Evolutionary conservation across 2,888 invertebrate species (phyloP).

Genomic region (Argyresthia goedartella): DNA sequence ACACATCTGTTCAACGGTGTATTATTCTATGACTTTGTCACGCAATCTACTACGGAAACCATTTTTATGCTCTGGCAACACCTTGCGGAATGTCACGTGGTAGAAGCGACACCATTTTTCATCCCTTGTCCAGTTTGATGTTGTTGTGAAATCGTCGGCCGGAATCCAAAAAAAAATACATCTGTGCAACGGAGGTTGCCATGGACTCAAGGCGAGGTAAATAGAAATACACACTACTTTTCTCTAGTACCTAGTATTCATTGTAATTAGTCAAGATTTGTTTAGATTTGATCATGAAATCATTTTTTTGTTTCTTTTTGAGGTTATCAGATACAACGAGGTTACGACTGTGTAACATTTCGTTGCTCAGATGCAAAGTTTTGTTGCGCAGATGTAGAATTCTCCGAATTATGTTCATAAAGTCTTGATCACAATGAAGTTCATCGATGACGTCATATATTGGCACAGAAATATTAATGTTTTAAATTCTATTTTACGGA

Average conservation of each 20-base stretch:
- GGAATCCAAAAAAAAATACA: background rate
- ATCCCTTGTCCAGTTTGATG: background rate
- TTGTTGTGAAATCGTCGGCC: background rate
- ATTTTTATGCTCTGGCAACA: background rate
- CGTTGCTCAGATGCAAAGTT: background rate
- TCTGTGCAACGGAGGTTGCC: background rate
- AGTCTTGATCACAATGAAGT: background rate
- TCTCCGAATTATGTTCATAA: too few relatives aligned
- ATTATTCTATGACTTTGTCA: background rate
- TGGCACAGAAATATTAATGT: too few relatives aligned
- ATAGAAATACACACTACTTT: background rate
- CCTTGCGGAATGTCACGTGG: background rate
- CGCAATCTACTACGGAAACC: background rate
- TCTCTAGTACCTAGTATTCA: background rate
- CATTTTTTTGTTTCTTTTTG: background rate
- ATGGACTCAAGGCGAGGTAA: background rate
- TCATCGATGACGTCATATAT: background rate
- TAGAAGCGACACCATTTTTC: background rate
- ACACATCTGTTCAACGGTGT: background rate
- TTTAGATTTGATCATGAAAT: background rate
- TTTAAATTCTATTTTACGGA: background rate
- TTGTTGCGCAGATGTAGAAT: background rate
- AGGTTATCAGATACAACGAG: background rate
- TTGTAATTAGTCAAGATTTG: background rate
- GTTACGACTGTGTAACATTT: background rate